Evolutionary conservation across 2,113 vertebrate genomes (phyloP), one percentile per base, ranked within the genome.

Genomic region (Garra rufa): DNA sequence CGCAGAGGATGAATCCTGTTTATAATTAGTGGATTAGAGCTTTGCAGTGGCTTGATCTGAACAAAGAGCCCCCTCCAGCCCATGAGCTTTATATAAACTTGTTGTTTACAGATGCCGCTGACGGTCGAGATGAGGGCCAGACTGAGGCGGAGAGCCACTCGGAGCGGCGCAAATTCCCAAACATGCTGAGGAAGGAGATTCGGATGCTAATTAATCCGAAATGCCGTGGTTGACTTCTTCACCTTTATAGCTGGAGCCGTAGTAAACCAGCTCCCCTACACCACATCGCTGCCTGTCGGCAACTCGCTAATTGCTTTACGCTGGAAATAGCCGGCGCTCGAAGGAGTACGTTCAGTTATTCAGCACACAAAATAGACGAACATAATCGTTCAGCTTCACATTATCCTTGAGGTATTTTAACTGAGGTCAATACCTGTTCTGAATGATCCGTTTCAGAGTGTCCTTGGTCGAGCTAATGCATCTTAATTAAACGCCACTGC

Each of bases 1-100:
- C 43, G 13, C 24, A 79, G 57, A 84, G 41, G 28, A 87, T 79
- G 59, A 57, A 67, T 85, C 59, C 74, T 17, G 70, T 81, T 83
- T 73, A 81, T 82, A 84, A 84, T 48, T 71, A 76, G 41, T 63
- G 59, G 61, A 84, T 86, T 85, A 82, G 34, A 67, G 26, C 30
- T 43, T 63, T 44, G 41, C 46, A 55, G 46, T 75, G 70, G 57
- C 81, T 84, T 85, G 69, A 83, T 80, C 24, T 74, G 82, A 85
- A 74, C 46, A 83, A 69, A 50, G 44, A 63, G n/a, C 73, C 38
- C 34, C 19, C 28, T 81, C 41, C 80, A 48, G 30, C 63, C 76
- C 30, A 5, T 79, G 71, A 73, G 50, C 28, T 82, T 65, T 79
- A 83, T 85, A 82, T 65, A 82, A 85, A 63, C 24, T 67, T 70